These are phyloP conservation scores for Metellina segmentata DNA, from an alignment of 2,888 invertebrate species.

Conservation along the genomic window DNA sequence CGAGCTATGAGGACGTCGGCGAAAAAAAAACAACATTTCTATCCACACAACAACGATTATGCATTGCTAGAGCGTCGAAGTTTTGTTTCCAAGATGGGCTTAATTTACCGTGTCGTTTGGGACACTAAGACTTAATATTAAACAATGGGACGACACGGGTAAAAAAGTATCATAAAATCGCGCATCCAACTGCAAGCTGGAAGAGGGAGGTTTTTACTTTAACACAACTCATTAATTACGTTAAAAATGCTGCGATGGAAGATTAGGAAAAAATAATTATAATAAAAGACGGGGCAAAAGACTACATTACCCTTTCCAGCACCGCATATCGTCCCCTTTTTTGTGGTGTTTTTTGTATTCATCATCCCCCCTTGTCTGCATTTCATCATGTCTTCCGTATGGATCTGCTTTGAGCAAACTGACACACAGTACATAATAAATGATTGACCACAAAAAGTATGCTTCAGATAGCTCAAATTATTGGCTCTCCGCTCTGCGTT, in stretches of 20 bases:
- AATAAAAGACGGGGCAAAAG: constrained; percentile 52
- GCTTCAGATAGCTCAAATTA: constrained; percentile 75
- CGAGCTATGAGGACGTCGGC: not conserved
- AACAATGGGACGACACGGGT: constrained; percentile 53
- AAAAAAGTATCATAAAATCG: constrained; percentile 64
- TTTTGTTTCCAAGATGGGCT: constrained; percentile 66
- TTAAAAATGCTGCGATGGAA: constrained; percentile 65
- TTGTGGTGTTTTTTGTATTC: constrained; percentile 27
- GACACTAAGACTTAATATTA: constrained; percentile 36
- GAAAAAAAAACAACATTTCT: constrained; percentile 22
- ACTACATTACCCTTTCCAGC: constrained; percentile 62
- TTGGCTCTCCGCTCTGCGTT: constrained; percentile 54
- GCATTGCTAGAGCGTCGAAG: constrained; percentile 37
- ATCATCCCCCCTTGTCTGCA: constrained; percentile 42
- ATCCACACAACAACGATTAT: not conserved
- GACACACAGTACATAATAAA: constrained; percentile 66
- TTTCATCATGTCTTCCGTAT: constrained; percentile 68
- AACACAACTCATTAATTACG: constrained; percentile 72
- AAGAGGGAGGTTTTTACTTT: constrained; percentile 53
- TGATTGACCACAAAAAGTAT: constrained; percentile 76
- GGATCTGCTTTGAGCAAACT: constrained; percentile 56
- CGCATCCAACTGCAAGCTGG: constrained; percentile 61
- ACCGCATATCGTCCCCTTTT: not conserved
- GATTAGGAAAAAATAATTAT: constrained; percentile 47
- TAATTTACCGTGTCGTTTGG: constrained; percentile 64